Percentiles rank a stretch among this genome's conserved stretches.
These are phyloP conservation scores for Diogma glabrata DNA, from an alignment of 2,888 invertebrate genomes.

Conservation along the genomic window DNA sequence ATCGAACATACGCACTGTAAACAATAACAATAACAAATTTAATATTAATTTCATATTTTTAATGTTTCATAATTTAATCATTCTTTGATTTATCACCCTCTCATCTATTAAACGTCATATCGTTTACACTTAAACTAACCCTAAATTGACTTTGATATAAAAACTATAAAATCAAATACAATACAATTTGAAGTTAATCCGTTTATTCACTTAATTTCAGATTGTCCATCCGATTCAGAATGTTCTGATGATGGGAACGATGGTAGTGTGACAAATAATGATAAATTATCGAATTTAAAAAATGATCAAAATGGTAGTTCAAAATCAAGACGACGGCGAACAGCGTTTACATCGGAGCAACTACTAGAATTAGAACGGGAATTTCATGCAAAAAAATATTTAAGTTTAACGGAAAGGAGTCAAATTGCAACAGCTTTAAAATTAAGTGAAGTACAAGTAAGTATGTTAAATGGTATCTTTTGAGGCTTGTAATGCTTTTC, in stretches of 20 bases:
- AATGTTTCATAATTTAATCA: too few species aligned
- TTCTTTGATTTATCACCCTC: too few species aligned
- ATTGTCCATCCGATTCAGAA: conserved; percentile 33
- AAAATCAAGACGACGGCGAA: conserved; percentile 73
- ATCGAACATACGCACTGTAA: too few species aligned
- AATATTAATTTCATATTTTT: too few species aligned
- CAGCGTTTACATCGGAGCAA: conserved; percentile 91
- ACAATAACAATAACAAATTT: too few species aligned
- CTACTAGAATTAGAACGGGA: conserved; percentile 82
- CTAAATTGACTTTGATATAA: too few species aligned
- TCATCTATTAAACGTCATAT: too few species aligned
- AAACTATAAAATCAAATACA: too few species aligned
- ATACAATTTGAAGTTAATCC: too few species aligned
- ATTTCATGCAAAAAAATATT: conserved; percentile 91
- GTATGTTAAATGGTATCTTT: too few species aligned
- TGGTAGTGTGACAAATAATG: background rate
- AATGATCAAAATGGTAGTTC: conserved; percentile 18
- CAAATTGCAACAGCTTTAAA: conserved; percentile 86
- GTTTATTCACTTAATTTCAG: conserved; percentile 13
- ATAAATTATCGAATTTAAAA: conserved; percentile 13
- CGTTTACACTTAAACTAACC: too few species aligned
- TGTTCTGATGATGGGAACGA: conserved; percentile 30
- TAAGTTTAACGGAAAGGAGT: conserved; percentile 82
- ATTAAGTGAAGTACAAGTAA: conserved; percentile 80
- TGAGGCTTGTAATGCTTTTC: too few species aligned